Conservation (phyloP, 1,140 invertebrate genomes). For the Drosophila lowei region DNA sequence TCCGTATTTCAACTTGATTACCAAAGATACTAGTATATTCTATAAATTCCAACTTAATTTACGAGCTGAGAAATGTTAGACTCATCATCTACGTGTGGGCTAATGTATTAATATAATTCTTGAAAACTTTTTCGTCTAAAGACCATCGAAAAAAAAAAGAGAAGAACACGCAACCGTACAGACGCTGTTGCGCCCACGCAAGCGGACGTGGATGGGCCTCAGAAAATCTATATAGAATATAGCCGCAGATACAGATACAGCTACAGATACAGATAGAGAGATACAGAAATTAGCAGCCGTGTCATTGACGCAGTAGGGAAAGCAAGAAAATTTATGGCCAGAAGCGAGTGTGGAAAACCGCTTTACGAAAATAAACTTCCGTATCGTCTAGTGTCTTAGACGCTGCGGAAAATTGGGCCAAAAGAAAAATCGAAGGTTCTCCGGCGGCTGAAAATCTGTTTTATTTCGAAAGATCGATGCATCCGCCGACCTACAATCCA, state of each 20-base stretch:
- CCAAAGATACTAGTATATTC: constrained; percentile 27
- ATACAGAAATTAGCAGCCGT: constrained; percentile 65
- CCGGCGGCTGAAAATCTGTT: neutral
- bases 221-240: constrained; percentile 26
- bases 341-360: constrained; percentile 62
- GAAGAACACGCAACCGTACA: constrained; percentile 46
- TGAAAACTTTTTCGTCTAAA: constrained; percentile 49
- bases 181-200: constrained; percentile 55
- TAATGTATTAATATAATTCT: constrained; percentile 72
- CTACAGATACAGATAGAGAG: neutral
- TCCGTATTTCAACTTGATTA: constrained; percentile 74
- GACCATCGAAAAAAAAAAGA: constrained; percentile 20
- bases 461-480: constrained; percentile 36
- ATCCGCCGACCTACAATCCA: constrained; percentile 73
- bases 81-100: constrained; percentile 40
- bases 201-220: constrained; percentile 62
- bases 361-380: constrained; percentile 73
- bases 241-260: constrained; percentile 24
- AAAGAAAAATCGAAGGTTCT: constrained; percentile 56
- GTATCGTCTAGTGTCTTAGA: constrained; percentile 34
- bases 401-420: constrained; percentile 66
- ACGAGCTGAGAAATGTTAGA: constrained; percentile 53
- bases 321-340: constrained; percentile 60
- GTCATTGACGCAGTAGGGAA: constrained; percentile 72
- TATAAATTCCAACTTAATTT: constrained; percentile 66